Conservation (phyloP, 2,797 vertebrate species). For the Eulemur mongoz region DNA sequence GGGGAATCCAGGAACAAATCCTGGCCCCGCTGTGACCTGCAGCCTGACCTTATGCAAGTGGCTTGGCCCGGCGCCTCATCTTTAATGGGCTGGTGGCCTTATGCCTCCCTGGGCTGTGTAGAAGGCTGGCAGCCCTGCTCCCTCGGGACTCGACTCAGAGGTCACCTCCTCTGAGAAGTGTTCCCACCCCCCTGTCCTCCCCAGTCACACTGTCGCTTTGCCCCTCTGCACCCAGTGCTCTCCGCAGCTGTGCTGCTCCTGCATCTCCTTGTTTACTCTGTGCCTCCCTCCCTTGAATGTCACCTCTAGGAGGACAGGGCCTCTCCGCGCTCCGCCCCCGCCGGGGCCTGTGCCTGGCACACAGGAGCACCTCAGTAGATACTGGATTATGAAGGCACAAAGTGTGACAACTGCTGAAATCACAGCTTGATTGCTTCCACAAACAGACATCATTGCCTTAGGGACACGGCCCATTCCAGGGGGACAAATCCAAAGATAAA, state of each 20-base stretch:
- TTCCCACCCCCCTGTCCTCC: not conserved
- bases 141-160: not conserved
- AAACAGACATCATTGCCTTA: not conserved
- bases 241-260: not conserved
- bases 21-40: not conserved
- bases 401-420: not conserved
- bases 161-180: not conserved
- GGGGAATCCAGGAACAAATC: not conserved
- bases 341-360: not conserved
- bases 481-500: not conserved
- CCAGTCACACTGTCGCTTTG: not conserved
- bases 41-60: not conserved
- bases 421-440: not conserved
- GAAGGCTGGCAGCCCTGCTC: not conserved
- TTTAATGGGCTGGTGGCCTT: not conserved
- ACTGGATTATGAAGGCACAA: not conserved
- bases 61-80: not conserved
- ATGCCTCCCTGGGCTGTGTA: not conserved
- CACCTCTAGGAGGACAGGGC: not conserved
- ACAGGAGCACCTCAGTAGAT: not conserved
- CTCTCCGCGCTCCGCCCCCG: not conserved
- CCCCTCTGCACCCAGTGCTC: not conserved
- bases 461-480: not conserved
- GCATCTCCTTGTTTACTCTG: not conserved
- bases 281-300: not conserved